phyloP scores from a whole-genome alignment of 2,113 vertebrate species.

The Pangasianodon gigas region DNA sequence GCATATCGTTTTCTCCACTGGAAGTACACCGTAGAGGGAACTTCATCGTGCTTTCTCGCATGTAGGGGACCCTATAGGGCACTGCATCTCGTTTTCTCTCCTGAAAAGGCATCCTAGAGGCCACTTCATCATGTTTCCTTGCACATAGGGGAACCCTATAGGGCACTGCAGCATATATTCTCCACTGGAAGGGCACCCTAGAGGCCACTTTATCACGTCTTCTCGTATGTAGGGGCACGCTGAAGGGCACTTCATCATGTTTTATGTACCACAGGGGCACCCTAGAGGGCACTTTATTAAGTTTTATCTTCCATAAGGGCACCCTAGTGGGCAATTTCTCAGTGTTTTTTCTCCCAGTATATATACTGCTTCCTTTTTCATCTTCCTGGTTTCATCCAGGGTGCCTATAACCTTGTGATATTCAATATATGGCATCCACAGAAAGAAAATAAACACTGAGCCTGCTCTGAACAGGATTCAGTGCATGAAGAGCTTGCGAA shows the following conservation, averaged over 20 bases:
- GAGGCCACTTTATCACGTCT: not conserved
- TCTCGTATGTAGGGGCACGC: not conserved
- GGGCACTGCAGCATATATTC: not conserved
- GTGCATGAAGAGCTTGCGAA: not conserved
- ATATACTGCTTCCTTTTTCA: not conserved
- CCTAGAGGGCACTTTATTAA: not conserved
- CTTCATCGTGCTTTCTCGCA: not conserved
- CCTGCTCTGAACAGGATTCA: not conserved
- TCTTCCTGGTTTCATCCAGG: not conserved
- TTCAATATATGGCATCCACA: not conserved
- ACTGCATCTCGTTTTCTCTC: not conserved
- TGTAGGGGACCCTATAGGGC: too few species aligned
- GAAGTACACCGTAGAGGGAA: not conserved
- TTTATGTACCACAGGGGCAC: not conserved
- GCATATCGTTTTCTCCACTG: too few species aligned
- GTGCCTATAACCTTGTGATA: not conserved
- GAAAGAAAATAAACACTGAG: not conserved
- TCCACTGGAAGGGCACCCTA: not conserved
- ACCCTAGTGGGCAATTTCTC: not conserved
- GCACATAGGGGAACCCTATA: too few species aligned
- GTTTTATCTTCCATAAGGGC: not conserved
- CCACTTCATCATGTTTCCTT: not conserved
- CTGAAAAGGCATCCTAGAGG: not conserved
- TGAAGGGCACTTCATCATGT: not conserved
- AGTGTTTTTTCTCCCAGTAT: not conserved